Base-by-base conservation (phyloP, 2,113 vertebrate species). In the Eurystomus gularis region DNA sequence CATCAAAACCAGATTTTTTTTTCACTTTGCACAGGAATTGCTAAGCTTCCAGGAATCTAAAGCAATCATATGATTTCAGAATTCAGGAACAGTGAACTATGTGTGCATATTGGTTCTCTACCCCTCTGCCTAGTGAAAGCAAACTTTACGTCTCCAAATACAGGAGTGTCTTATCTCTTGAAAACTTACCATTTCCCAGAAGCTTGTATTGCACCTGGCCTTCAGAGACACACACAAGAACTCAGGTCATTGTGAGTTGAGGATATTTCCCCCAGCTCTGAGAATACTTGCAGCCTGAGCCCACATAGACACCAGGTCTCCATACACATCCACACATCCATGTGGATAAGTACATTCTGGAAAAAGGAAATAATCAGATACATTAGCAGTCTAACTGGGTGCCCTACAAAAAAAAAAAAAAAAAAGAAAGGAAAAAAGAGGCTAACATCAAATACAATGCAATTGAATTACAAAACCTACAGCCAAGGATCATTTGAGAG, bases 271-370 rank as follows among this genome's bases (percentile, higher is more conserved):
- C 35, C 14, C 39, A 90, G 33, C 13, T 62, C 14, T 40, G 21
- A 86, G 35, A 77, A 28, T 12, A 51, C 14, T 81, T 55, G 35
- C 12, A 78, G 17, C 33, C 35, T 89, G 42, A 64, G 26, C 23
- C 24, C 51, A 15, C 33, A 33, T 4, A 5, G 2, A 51, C 9
- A 42, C 13, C 65, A 66, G 5, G 49, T 49, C 31, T 77, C 39
- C 19, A 28, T 8, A 69, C 6, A 29, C 17, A 37, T 68, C 60
- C 33, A 25, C 35, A 24, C 10, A 35, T 44, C 42, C 9, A 9
- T 37, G 25, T 1, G 1, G 40, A 28, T 46, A 31, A 0, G 1
- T 14, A 17, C 11, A n/a, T 39, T 70, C 55, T 65, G 35, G 49
- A 61, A 82, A 84, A 77, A 51, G 2, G 4, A 44, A 90, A 82